Evolutionary conservation across 2,113 vertebrate species (phyloP), one percentile per base, ranked within the genome.

Genomic region (Casuarius casuarius): DNA sequence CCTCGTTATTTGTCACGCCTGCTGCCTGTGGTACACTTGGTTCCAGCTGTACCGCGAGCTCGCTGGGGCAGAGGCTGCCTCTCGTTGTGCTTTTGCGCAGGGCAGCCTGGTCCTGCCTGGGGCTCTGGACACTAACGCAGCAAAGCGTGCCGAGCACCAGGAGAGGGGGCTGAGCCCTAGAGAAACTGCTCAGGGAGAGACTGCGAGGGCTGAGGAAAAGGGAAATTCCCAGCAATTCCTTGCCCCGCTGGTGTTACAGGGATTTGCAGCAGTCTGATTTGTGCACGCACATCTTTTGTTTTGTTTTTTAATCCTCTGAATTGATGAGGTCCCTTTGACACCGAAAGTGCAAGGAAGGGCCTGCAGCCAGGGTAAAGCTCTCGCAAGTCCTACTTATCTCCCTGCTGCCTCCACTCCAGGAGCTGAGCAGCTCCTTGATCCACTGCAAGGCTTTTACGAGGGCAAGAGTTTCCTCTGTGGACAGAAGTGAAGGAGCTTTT

Each of bases 111-210:
- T 86, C 70, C 73, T 89, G 74, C 8, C 33, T 46, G 74, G 31
- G 56, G 40, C 49, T 83, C 2, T 0, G 1, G 22, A 19, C 1
- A 0, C 26, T 78, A 15, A 68, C 14, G 12, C 1, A 0, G 17
- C 51, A 89, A 76, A 84, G 35, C 35, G 44, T 65, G 6, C 0
- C 11, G 74, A 82, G 71, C 33, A 23, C 33, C 33, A 23, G 72
- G 17, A 52, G 52, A 80, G 78, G 23, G 26, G 33, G 29, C 80
- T 67, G 51, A 76, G 78, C 40, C 29, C 52, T 26, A 46, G 67
- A 58, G 63, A 22, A 88, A 29, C 40, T 80, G 54, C 80, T 29
- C 20, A 62, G 22, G 28, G 40, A 83, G 35, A 44, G 25, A 62
- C 52, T 58, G 59, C 54, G 70, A 83, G 80, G 29, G 16, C 46